Base-by-base conservation (phyloP, 1,140 invertebrate genomes). In the Rhynchophorus ferrugineus region DNA sequence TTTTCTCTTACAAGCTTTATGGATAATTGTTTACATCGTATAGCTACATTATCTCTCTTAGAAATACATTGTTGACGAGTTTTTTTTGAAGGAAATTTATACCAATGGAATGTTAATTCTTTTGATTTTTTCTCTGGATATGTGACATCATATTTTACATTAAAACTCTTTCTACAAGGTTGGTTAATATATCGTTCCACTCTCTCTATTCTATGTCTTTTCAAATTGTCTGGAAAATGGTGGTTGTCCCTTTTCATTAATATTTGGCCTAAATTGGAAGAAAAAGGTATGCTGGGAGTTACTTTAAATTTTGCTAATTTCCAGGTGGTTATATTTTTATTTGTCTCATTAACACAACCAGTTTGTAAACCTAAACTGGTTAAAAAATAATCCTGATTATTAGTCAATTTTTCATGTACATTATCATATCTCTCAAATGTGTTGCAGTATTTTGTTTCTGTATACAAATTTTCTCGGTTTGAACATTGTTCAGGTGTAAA, bases 241-340 rank as follows among this genome's bases (percentile, higher is more conserved):
- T 60, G 44, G 41, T 56, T 57, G 20, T 57, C 57, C 20, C 47
- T 54, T 57, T 45, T 52, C 11, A 58, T 49, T 9, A 62, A 21
- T 33, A 44, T 13, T 33, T 43, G 36, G 14, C 62, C 62, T n/a
- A 62, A 19, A 24, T 62, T 57, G 6, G 62, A 64, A 17, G 60
- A 60, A 39, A 64, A n/a, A n/a, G n/a, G n/a, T n/a, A n/a, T n/a
- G n/a, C n/a, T 46, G 5, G 62, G 62, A 33, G 62, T 59, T 19
- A 41, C 20, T 41, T 49, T 11, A 20, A 37, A 44, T 17, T 39
- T 46, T 17, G 18, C 49, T 38, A 60, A 38, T 54, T 44, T 55
- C 29, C 47, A 35, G 29, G 39, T 8, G 22, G 3, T 46, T 21
- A 36, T 11, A 11, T 34, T 50, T 48, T 42, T 19, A 18, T 42